phyloP scores from a whole-genome alignment of 1,140 invertebrate species.

The Hycleus cichorii region DNA sequence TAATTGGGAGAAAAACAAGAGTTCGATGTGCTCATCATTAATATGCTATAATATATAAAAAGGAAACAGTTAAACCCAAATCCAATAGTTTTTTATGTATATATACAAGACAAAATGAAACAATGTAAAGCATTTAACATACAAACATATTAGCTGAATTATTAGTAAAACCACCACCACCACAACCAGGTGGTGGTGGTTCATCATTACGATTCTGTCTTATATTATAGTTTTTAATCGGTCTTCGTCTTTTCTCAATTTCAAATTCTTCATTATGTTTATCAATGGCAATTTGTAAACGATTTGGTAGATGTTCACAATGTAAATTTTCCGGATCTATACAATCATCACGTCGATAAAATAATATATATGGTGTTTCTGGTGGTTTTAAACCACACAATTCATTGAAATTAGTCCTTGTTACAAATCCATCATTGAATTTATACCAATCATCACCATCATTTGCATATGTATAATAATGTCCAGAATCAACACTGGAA shows the following conservation, averaged over 20 bases:
- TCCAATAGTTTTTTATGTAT: slow-evolving; percentile 7
- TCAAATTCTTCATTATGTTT: slow-evolving; percentile 33
- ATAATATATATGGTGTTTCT: slow-evolving; percentile 76
- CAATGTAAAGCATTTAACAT: slow-evolving; percentile 24
- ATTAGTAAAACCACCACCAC: slow-evolving; percentile 33
- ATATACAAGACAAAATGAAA: too few relatives aligned
- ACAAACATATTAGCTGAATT: slow-evolving; percentile 34
- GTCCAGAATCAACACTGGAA: slow-evolving; percentile 72
- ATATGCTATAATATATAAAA: slow-evolving; percentile 16
- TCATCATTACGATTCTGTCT: slow-evolving; percentile 33
- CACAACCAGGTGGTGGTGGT: slow-evolving; percentile 38
- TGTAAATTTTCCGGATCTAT: slow-evolving; percentile 30
- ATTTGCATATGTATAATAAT: slow-evolving; percentile 77
- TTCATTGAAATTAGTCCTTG: slow-evolving; percentile 47
- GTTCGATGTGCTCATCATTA: slow-evolving; percentile 8
- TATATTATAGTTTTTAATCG: slow-evolving; percentile 13
- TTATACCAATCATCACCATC: slow-evolving; percentile 67
- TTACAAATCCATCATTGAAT: slow-evolving; percentile 72
- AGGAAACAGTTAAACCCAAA: slow-evolving; percentile 15
- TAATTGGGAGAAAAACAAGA: neutral
- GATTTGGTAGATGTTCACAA: slow-evolving; percentile 18
- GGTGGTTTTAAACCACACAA: slow-evolving; percentile 58
- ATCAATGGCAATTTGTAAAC: slow-evolving; percentile 23
- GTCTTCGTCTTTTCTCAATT: slow-evolving; percentile 18
- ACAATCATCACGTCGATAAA: slow-evolving; percentile 50